Base-by-base conservation (phyloP, 2,888 invertebrate genomes). In the Amiota mariae region DNA sequence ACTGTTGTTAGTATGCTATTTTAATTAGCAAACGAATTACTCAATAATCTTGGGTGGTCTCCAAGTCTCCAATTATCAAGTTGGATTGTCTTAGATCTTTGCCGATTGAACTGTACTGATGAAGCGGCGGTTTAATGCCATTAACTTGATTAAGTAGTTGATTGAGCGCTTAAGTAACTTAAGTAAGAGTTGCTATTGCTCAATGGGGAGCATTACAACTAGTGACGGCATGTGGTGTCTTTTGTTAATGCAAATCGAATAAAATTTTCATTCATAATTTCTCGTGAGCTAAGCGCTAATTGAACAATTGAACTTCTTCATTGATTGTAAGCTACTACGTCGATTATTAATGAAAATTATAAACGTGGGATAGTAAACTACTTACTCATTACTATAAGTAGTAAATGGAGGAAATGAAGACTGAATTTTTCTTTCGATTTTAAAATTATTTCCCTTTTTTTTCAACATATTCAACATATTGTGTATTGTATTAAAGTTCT, bases 81-180 rank as follows among this genome's bases (percentile, higher is more conserved):
- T 79, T 81, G 78, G 49, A 78, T 84, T 85, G n/a, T 59, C 82
- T 85, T 85, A 84, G 85, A 36, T 36, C 36, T 84, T 84, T 76
- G 83, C 83, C 83, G 83, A 85, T 83, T 82, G 85, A 36, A 36
- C 36, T 84, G 85, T 76, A 85, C 83, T 85, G 83, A 84, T 83
- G 81, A 82, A 20, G 36, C 10, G 85, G 83, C 83, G 80, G 85
- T 84, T 84, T 85, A 85, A 84, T 84, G 81, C 80, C 84, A 84
- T 85, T 84, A 84, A 82, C 82, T 80, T 85, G 81, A 85, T 84
- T 84, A 83, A 83, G 75, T 73, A 79, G 76, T 79, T 77, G 49
- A 51, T 36, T 64, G 61, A 63, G 80, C 61, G 71, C 13, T 54
- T 47, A 54, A 68, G 47, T 10, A 18, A 54, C 12, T 11, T 36